Evolutionary conservation across 1,140 invertebrate genomes (phyloP), one percentile per base, ranked within the genome.

Genomic region (Leptonema lineaticorne): DNA sequence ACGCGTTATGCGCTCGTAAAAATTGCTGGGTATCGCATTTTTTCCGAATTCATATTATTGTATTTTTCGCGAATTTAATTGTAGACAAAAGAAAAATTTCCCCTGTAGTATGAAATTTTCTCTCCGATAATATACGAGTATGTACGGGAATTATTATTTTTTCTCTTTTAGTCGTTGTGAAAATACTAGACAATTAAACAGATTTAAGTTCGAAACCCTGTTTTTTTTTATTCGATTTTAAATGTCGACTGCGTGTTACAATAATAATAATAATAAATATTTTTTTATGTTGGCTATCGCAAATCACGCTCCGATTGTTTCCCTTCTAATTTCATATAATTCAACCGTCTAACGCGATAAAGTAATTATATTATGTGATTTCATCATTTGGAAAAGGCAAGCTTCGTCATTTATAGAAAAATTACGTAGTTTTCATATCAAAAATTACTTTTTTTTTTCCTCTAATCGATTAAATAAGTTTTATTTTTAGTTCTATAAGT

Each of bases 301-400:
- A 11, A 46, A 56, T 30, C 57, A 57, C 50, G 63, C 50, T 65
- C 37, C 53, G 53, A 58, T 59, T 29, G 63, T 56, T 65, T 29
- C 37, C 16, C 20, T 27, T 70, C 62, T 67, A 29, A 46, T 67
- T 30, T 63, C 63, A 58, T 67, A 66, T 67, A 67, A 26, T 24
- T 53, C 50, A 22, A 22, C 20, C 50, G 50, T 2, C 58, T 26
- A 33, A 22, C 33, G 9, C 59, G 69, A 67, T 60, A 63, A 62
- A 27, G 26, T 53, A 67, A 67, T 63, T 70, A 63, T 37, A 57
- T 67, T 22, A 56, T 63, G 57, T 41, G 46, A 63, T 60, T 63
- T 27, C 63, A 67, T 70, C 28, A 59, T 48, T 14, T 37, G 69
- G 46, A 70, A 70, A 67, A 59, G 53, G 11, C 53, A 45, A 24